Evolutionary conservation across 2,797 vertebrate species (phyloP), one percentile per base, ranked within the genome.

Genomic region (Antennarius maculatus): DNA sequence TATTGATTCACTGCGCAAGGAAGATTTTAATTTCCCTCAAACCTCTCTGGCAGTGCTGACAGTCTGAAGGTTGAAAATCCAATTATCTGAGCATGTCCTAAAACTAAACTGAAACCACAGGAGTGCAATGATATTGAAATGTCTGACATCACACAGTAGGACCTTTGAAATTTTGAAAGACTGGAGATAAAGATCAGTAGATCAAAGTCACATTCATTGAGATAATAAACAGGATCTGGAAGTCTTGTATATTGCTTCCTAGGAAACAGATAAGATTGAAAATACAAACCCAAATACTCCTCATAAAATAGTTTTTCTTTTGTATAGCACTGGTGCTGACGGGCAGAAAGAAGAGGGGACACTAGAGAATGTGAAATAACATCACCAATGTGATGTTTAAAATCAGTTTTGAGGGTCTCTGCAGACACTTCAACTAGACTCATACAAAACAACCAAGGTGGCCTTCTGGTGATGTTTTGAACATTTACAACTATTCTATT

Each of bases 21-120:
- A 84, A 84, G 80, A 83, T 77, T 86, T 88, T 77, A 85, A 86
- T 90, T 89, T 84, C 67, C 79, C 75, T 39, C 46, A 74, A 74
- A 81, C 76, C 64, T 84, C 64, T 72, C 57, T 66, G 64, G 47
- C 56, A 72, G 28, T 49, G 59, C 48, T 12, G 63, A 71, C 72
- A 74, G 69, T 76, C 45, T 76, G 69, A 77, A 70, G 81, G 83
- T 75, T 73, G 61, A 62, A 79, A 89, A 89, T 84, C 75, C 80
- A 87, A 87, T 89, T 79, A 84, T 79, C 45, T 48, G 43, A 37
- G 45, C 55, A 67, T 9, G 45, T 47, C 66, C 63, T 61, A 60
- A 75, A 85, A 79, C 61, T 53, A 17, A 17, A 70, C 58, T 52
- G 31, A 81, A 54, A 51, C 70, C 49, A 54, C 72, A 74, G 47